A percentile compares a stretch with the other conserved stretches of the same genome.
phyloP scores from a whole-genome alignment of 35 echinoderm and acorn worm species.

The Apostichopus parvimensis region DNA sequence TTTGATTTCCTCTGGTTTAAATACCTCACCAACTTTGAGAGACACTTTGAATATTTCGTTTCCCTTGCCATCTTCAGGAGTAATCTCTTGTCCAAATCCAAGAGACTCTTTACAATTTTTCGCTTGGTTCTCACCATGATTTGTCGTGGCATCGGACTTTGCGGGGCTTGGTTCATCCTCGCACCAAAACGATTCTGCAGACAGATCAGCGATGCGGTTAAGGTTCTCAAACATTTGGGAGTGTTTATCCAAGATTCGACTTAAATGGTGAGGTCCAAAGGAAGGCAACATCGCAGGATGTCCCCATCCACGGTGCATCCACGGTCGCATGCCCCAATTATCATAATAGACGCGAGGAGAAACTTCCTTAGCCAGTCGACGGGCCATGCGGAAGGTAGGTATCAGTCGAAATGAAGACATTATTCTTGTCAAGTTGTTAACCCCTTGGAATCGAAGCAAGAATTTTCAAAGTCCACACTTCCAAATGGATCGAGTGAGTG shows the following conservation, averaged over 20 bases:
- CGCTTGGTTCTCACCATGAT: background rate
- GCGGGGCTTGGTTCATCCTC: background rate
- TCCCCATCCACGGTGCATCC: conserved; percentile 19
- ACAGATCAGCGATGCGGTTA: background rate
- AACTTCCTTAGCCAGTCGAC: background rate
- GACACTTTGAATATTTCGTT: conserved; percentile 27
- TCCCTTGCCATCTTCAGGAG: background rate
- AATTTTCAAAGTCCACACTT: too few species aligned
- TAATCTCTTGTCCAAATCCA: conserved; percentile 1
- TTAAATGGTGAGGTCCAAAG: background rate
- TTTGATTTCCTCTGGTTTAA: conserved; percentile 37
- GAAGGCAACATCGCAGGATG: conserved; percentile 16
- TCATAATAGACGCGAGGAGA: background rate
- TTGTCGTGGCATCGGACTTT: background rate
- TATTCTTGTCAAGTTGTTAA: background rate
- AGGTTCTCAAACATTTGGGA: conserved; percentile 7
- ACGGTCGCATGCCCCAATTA: conserved; percentile 25
- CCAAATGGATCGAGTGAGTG: too few species aligned
- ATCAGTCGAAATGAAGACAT: conserved; percentile 46
- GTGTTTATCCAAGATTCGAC: conserved; percentile 1
- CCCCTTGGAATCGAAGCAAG: too few species aligned
- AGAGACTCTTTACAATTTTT: background rate
- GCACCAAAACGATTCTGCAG: conserved; percentile 14
- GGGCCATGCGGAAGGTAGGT: conserved; percentile 43
- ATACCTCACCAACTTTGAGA: conserved; percentile 32